Percentiles rank a stretch among this genome's conserved stretches.
phyloP scores from a whole-genome alignment of 37 sponge, comb jelly and placozoan species.

The Amphimedon queenslandica region DNA sequence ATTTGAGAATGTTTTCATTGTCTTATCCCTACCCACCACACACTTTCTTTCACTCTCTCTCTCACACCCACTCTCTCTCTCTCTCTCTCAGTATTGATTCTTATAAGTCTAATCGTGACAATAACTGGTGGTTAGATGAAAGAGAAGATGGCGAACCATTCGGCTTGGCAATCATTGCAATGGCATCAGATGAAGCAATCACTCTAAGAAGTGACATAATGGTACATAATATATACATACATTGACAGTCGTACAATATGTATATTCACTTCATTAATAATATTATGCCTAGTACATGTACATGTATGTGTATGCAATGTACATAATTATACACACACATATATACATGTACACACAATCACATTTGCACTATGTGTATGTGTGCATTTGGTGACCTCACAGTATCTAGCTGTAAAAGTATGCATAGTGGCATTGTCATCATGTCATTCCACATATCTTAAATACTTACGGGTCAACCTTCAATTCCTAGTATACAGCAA shows the following conservation, averaged over 20 bases:
- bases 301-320: neutral
- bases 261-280: neutral
- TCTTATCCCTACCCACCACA: neutral
- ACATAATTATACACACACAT: neutral
- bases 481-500: too few species aligned
- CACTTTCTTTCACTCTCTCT: neutral
- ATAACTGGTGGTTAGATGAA: constrained; percentile 27
- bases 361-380: too few species aligned
- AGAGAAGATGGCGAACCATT: neutral
- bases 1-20: neutral
- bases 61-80: too few species aligned
- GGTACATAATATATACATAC: constrained; percentile 17
- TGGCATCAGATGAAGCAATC: constrained; percentile 10
- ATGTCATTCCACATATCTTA: too few species aligned
- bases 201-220: constrained; percentile 46
- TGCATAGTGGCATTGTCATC: too few species aligned
- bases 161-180: constrained; percentile 29
- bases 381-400: too few species aligned
- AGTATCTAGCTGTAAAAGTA: too few species aligned
- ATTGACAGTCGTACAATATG: neutral
- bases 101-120: neutral
- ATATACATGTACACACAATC: neutral
- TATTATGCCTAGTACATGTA: neutral
- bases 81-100: neutral
- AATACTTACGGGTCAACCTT: too few species aligned